Conservation (phyloP, 2,113 vertebrate species). For the Coreoperca whiteheadi region DNA sequence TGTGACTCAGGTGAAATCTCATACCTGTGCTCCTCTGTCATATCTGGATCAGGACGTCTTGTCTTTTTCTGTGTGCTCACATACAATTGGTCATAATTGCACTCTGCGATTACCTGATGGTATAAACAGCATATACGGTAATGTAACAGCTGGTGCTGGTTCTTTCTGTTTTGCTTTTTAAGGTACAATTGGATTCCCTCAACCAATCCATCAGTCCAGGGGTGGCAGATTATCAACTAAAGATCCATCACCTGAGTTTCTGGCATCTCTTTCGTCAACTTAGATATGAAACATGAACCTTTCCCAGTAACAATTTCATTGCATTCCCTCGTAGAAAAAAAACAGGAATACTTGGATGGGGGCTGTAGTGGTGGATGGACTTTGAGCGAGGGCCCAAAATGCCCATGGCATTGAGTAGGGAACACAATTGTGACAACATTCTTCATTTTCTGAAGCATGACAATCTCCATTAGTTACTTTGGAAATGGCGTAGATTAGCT, state of each 20-base stretch:
- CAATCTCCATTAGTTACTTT: neutral
- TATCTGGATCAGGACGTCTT: too few relatives aligned
- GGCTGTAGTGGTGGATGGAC: neutral
- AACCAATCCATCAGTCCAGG: neutral
- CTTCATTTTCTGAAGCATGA: neutral
- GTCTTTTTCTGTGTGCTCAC: too few relatives aligned
- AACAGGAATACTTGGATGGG: neutral
- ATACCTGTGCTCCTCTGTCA: too few relatives aligned
- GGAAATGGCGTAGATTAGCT: too few relatives aligned
- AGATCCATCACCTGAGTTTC: neutral
- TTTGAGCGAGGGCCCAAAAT: too few relatives aligned
- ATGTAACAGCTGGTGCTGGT: too few relatives aligned
- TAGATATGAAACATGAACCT: neutral
- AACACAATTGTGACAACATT: neutral
- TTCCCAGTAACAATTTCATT: neutral
- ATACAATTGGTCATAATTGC: too few relatives aligned
- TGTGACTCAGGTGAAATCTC: too few relatives aligned
- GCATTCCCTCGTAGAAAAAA: neutral
- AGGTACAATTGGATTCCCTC: neutral
- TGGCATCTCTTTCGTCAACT: neutral
- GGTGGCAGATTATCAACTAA: neutral
- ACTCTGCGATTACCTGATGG: too few relatives aligned
- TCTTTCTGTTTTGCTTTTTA: neutral
- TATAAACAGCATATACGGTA: too few relatives aligned
- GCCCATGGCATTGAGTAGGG: too few relatives aligned